Evolutionary conservation across 1,140 invertebrate species (phyloP), one percentile per base, ranked within the genome.

Genomic region (Caenorhabditis inopinata): DNA sequence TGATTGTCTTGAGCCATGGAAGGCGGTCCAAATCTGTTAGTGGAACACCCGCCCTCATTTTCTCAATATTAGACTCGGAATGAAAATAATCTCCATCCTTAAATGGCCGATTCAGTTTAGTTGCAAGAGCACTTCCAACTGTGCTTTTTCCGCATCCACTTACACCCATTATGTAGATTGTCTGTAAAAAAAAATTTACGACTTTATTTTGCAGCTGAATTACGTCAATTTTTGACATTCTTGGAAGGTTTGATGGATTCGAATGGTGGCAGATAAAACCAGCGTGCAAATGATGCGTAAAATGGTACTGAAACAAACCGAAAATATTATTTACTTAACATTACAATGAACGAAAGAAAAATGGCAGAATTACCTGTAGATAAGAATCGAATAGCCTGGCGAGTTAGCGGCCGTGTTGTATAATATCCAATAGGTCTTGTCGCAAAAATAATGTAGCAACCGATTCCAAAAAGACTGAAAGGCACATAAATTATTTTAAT

Each of bases 321-420:
- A n/a, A n/a, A n/a, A n/a, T n/a, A n/a, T n/a, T n/a, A 23, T 58
- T 16, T 5, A 32, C 14, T 42, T 42, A 23, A 68, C 18, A 14
- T 16, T 23, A 12, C 27, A 14, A 9, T 42, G 58, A 68, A 21
- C 58, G 38, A 0, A 21, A 14, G 38, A 68, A 68, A 29, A 42
- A 38, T n/a, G n/a, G 32, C 18, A 38, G 21, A 21, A 38, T 38
- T 68, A 68, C 58, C 58, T 68, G 58, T 32, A 38, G 58, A 68
- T 68, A 68, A 68, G n/a, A 32, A 68, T 68, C 58, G 58, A 68
- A 68, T 68, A 18, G 38, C 38, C 38, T 68, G 58, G 23, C 58
- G 58, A 38, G 58, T 68, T n/a, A 68, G n/a, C 4, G 58, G 58
- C n/a, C 58, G 35, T 21, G 58, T 68, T 38, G 58, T 32, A 68